Evolutionary conservation across 2,797 vertebrate species (phyloP), one percentile per base, ranked within the genome.

Genomic region (Muscicapa striata): DNA sequence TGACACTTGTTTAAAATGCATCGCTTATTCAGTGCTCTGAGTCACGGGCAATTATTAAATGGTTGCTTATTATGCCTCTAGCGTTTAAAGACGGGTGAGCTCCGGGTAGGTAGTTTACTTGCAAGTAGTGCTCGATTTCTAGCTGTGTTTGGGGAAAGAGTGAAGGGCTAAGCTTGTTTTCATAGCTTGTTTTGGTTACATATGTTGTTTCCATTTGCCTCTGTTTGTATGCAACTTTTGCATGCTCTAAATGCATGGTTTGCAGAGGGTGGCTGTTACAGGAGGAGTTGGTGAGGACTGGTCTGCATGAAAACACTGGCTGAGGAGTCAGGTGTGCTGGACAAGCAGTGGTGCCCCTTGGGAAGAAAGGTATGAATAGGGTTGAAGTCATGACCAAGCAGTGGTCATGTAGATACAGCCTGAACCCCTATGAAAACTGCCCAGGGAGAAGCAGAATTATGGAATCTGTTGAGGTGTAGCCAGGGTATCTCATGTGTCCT

Each of bases 401-500:
- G 70, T 43, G 51, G 7, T 30, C 4, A 0, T 74, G 62, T 40
- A 51, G 29, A 23, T 30, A 26, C 4, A 24, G 74, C 26, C 51
- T 38, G 72, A 79, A 62, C 27, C 49, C 27, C 26, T 51, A 20
- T 52, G 58, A 63, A 77, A 58, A 48, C 24, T 79, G 59, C 61
- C 41, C 15, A 24, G 48, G n/a, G 46, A 76, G 79, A 64, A 82
- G 36, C 40, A 74, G 52, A 69, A 45, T 73, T 23, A 3, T 51
- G 46, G n/a, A 22, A 15, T n/a, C 26, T n/a, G 1, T 46, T 38
- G 52, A 67, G 38, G 41, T 70, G 64, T 32, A 82, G 58, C 27
- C 41, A 67, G 62, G 41, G 38, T 64, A 70, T 82, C 84, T 93
- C 48, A 72, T 84, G 79, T 95, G 91, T 61, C 73, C 67, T 85